phyloP scores from a whole-genome alignment of 2,888 invertebrate genomes.

The Mesorhabditis spiculigera region DNA sequence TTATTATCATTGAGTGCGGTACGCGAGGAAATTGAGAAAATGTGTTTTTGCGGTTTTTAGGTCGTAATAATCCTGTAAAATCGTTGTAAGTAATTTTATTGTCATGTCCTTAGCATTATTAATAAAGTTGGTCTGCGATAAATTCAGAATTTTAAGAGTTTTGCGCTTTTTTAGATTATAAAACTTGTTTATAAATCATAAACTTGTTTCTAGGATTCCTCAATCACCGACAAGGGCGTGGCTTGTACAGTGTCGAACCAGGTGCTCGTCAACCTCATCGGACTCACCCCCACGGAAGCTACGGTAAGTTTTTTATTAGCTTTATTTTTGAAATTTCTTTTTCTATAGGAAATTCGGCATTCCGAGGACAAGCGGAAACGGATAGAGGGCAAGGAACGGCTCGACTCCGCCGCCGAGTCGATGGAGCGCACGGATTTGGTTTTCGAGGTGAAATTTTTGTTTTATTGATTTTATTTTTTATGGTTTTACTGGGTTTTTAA shows the following conservation, averaged over 20 bases:
- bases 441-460: not conserved
- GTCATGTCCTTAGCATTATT: too few species aligned
- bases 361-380: not conserved
- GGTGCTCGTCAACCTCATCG: not conserved
- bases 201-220: not conserved
- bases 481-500: not conserved
- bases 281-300: not conserved
- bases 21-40: too few species aligned
- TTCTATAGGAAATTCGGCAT: not conserved
- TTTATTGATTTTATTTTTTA: not conserved
- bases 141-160: too few species aligned
- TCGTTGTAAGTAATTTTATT: too few species aligned
- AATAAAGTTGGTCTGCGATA: too few species aligned
- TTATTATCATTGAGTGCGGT: too few species aligned
- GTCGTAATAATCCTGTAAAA: too few species aligned
- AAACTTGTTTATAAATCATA: not conserved
- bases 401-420: not conserved
- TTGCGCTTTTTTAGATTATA: not conserved
- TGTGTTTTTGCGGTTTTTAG: too few species aligned
- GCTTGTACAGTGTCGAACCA: not conserved
- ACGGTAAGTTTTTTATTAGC: not conserved
- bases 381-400: not conserved
- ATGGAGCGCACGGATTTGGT: conserved; percentile 4
- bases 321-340: not conserved
- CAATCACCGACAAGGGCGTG: not conserved